Evolutionary conservation across 2,113 vertebrate genomes (phyloP).

Genomic region (Anguilla rostrata): DNA sequence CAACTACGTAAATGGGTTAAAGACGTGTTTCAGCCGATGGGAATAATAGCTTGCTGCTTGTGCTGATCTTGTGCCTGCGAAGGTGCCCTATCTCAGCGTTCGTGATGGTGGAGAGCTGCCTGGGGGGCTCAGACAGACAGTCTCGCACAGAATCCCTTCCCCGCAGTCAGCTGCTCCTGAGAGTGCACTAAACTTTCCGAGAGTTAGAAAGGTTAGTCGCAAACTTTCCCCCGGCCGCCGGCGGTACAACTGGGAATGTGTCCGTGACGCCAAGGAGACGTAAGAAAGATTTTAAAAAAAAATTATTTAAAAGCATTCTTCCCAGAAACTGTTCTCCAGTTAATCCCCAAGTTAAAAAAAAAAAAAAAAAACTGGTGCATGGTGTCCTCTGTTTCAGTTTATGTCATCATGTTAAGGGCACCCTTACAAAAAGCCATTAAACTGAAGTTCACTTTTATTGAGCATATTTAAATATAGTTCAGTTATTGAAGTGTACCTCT

Average conservation of each 20-base stretch:
- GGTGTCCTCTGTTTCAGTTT: neutral
- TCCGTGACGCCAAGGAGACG: neutral
- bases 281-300: neutral
- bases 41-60: neutral
- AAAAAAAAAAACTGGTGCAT: neutral
- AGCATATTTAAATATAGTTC: too few species aligned
- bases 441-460: neutral
- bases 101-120: neutral
- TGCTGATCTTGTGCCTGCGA: neutral
- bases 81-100: neutral
- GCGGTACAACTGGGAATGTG: neutral
- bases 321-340: neutral
- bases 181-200: neutral
- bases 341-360: neutral
- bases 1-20: neutral
- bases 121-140: neutral
- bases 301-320: neutral
- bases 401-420: neutral
- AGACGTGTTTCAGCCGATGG: neutral
- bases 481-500: too few species aligned
- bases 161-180: neutral
- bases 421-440: neutral
- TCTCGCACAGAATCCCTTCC: neutral
- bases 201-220: conserved; percentile 11
- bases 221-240: neutral